Evolutionary conservation across 2,797 vertebrate genomes (phyloP), one percentile per base, ranked within the genome.

Genomic region (Lepilemur septentrionalis): DNA sequence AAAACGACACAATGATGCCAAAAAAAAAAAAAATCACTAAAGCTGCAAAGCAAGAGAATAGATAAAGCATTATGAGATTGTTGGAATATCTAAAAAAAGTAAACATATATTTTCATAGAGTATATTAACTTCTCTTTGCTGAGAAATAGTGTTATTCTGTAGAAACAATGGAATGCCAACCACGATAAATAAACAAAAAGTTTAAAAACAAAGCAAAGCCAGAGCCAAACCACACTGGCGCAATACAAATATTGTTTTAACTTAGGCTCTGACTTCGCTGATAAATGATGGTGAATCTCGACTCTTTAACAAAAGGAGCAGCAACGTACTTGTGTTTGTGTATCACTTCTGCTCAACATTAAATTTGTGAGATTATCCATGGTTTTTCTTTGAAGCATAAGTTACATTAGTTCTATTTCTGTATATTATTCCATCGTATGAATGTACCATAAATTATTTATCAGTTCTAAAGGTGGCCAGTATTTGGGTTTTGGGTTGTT

Each of bases 61-160:
- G 55, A 92, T 57, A 83, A 63, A 73, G 46, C 85, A 70, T 65
- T 73, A 50, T 57, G 82, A 93, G 79, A 80, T 63, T 55, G 15
- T 23, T 28, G 25, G 22, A 83, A 94, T 48, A 81, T 55, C 30
- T 65, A 69, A 89, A 83, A 55, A 93, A 73, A 92, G n/a, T 55
- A 89, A 87, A 43, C 87, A 83, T 59, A 88, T 92, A 86, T 94
- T 95, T 97, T 78, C 69, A 38, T 10, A 61, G 38, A 61, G 28
- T 28, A 35, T 69, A 72, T 57, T 89, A 72, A 82, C 46, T 96
- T 96, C 50, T 91, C 25, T 86, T 52, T 83, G 70, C 73, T 38
- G 50, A 96, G 75, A 96, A 84, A 93, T 38, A 48, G 50, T 67
- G 65, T 89, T 80, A 82, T 41, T 81, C 7, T 57, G 50, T 20